These are phyloP conservation scores for Eueremaeus valkanovi DNA, from an alignment of 2,888 invertebrate species.

Conservation along the genomic window DNA sequence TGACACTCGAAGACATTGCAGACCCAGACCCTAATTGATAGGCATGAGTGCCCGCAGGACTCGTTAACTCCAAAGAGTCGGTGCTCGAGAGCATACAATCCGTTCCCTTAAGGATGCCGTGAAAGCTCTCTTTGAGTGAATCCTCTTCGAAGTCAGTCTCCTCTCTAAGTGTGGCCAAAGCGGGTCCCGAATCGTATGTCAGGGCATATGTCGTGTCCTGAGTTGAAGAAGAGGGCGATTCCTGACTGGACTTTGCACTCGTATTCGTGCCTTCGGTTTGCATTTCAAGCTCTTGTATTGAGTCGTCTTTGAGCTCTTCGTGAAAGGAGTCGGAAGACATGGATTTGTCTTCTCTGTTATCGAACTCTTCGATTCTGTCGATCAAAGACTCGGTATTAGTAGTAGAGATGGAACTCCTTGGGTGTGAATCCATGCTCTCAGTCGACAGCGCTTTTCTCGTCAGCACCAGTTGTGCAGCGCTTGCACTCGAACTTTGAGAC, in stretches of 20 bases:
- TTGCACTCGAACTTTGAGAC: conserved; percentile 26
- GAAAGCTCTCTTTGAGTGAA: conserved; percentile 30
- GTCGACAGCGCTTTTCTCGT: conserved; percentile 39
- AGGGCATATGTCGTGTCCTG: neutral
- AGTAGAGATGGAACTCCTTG: conserved; percentile 44
- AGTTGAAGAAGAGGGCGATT: neutral
- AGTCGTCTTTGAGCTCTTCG: conserved; percentile 21
- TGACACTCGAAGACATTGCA: conserved; percentile 77
- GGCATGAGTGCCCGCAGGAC: conserved; percentile 74
- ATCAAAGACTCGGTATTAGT: conserved; percentile 44
- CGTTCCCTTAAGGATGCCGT: conserved; percentile 23
- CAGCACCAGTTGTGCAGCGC: conserved; percentile 40
- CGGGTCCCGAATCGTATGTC: conserved; percentile 13
- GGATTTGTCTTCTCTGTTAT: conserved; percentile 31
- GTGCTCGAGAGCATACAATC: conserved; percentile 62
- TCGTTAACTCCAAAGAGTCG: conserved; percentile 70
- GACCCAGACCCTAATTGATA: conserved; percentile 80
- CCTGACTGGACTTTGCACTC: conserved; percentile 4
- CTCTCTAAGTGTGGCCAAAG: conserved; percentile 29
- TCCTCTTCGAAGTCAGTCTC: conserved; percentile 23
- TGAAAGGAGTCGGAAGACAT: conserved; percentile 32
- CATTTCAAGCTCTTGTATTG: neutral
- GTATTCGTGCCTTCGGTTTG: neutral
- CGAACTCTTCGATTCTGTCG: conserved; percentile 41
- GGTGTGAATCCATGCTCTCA: conserved; percentile 44